Evolutionary conservation across 2,888 invertebrate species (phyloP).

Genomic region (Isotomurus palustris): DNA sequence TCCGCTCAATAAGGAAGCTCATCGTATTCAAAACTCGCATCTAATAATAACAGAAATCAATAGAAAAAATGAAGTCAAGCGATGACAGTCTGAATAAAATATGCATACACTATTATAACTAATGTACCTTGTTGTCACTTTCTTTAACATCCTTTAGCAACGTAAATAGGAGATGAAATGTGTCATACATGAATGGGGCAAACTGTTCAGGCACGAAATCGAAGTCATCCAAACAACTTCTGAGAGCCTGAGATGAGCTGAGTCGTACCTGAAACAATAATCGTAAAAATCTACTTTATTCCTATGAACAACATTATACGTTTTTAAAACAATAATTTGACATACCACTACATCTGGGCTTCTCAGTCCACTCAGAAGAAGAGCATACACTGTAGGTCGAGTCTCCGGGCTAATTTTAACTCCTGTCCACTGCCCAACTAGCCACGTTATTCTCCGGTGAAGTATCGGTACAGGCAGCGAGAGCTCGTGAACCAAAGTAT

Average conservation of each 20-base stretch:
- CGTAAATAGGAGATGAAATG: constrained; percentile 73
- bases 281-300: constrained; percentile 5
- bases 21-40: constrained; percentile 88
- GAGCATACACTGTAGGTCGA: constrained; percentile 74
- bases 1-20: constrained; percentile 81
- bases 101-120: neutral
- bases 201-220: constrained; percentile 85
- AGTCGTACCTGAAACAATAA: constrained; percentile 60
- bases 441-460: constrained; percentile 75
- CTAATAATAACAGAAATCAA: constrained; percentile 49
- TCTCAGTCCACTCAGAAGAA: constrained; percentile 67
- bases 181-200: constrained; percentile 71
- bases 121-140: constrained; percentile 79
- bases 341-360: constrained; percentile 74
- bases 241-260: constrained; percentile 77
- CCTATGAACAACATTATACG: too few species aligned
- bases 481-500: constrained; percentile 73
- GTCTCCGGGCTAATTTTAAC: constrained; percentile 75
- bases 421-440: constrained; percentile 67
- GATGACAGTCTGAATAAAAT: neutral
- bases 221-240: constrained; percentile 83
- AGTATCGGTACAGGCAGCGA: constrained; percentile 76
- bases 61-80: neutral
- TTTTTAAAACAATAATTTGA: neutral
- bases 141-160: constrained; percentile 81